These are phyloP conservation scores for Coptodon bakossiorum DNA, from an alignment of 2,113 vertebrate genomes.

Conservation along the genomic window DNA sequence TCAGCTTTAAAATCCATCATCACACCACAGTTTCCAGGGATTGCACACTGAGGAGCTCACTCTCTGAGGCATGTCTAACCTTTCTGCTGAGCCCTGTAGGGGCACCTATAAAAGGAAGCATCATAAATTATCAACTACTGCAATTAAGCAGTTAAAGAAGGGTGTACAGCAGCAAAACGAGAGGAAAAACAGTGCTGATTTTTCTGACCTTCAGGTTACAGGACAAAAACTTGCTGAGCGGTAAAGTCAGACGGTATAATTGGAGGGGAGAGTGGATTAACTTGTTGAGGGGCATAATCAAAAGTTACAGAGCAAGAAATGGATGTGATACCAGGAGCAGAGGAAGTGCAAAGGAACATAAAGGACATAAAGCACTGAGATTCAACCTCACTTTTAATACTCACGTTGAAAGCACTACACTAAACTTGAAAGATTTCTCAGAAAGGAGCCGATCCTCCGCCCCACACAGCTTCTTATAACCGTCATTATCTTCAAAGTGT, in stretches of 20 bases:
- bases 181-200: not conserved
- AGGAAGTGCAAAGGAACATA: not conserved
- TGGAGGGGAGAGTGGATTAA: conserved; percentile 9
- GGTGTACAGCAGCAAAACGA: not conserved
- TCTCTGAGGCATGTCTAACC: not conserved
- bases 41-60: not conserved
- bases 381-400: not conserved
- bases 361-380: not conserved
- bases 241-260: not conserved
- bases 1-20: not conserved
- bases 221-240: conserved; percentile 10
- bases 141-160: not conserved
- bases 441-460: not conserved
- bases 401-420: not conserved
- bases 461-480: not conserved
- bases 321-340: not conserved
- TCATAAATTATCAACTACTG: not conserved
- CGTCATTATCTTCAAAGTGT: not conserved
- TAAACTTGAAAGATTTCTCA: not conserved
- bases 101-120: not conserved
- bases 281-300: conserved; percentile 2
- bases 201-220: not conserved
- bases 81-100: not conserved
- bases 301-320: not conserved
- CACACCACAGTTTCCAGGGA: not conserved